Conservation (phyloP, 2,113 vertebrate genomes). For the Loxodonta africana region DNA sequence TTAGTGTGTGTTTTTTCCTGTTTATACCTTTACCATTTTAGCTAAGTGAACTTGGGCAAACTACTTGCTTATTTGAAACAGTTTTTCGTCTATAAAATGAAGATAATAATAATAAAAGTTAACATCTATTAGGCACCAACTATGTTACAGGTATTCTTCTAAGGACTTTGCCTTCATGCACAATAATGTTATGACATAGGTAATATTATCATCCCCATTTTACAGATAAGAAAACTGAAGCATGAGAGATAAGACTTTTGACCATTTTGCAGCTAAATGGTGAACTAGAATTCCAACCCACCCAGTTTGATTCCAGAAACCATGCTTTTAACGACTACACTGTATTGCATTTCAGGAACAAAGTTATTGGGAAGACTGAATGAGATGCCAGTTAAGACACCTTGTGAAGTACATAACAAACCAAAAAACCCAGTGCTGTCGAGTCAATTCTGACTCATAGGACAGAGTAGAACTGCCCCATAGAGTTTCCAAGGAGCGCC, state of each 20-base stretch:
- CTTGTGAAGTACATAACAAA: neutral
- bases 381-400: neutral
- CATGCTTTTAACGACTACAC: neutral
- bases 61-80: slow-evolving; percentile 8
- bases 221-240: neutral
- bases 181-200: neutral
- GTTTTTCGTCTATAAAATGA: neutral
- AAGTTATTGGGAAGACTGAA: neutral
- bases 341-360: neutral
- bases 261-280: neutral
- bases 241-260: neutral
- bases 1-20: neutral
- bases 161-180: neutral
- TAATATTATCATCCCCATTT: neutral
- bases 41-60: slow-evolving; percentile 22
- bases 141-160: neutral
- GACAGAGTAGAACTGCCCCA: too few relatives aligned
- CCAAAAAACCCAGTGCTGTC: too few relatives aligned
- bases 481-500: too few relatives aligned
- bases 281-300: neutral
- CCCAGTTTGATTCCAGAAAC: neutral
- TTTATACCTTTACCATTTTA: slow-evolving; percentile 34
- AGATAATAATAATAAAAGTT: neutral
- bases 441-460: too few relatives aligned
- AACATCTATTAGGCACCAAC: neutral